Evolutionary conservation across 2,797 vertebrate species (phyloP).

Genomic region (Melopsittacus undulatus): DNA sequence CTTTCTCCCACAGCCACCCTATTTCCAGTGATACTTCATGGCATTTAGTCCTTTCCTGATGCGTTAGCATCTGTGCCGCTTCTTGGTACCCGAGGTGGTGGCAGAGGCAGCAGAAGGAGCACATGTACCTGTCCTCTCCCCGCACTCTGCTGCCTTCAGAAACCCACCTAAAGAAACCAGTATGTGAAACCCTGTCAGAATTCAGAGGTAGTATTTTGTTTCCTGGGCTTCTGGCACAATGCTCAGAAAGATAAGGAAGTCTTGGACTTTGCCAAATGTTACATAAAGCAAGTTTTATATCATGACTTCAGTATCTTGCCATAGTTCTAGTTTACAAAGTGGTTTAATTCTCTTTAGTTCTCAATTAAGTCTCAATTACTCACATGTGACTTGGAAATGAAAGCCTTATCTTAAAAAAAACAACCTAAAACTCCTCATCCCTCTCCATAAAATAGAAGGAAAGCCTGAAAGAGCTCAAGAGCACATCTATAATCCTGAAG

Average conservation of each 20-base stretch:
- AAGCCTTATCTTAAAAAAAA: background rate
- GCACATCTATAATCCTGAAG: background rate
- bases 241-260: background rate
- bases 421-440: background rate
- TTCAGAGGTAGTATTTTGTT: background rate
- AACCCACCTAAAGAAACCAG: background rate
- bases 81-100: background rate
- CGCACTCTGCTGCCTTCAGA: background rate
- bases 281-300: background rate
- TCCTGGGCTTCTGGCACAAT: background rate
- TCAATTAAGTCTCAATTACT: background rate
- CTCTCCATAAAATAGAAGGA: background rate
- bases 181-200: background rate
- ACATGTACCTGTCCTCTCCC: background rate
- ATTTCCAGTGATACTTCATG: background rate
- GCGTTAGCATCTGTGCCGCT: background rate
- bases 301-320: background rate
- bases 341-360: background rate
- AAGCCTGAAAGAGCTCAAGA: background rate
- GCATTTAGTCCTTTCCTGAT: background rate
- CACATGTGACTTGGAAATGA: background rate
- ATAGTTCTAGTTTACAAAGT: background rate
- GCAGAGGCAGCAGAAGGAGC: background rate
- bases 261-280: background rate
- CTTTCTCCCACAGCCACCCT: background rate